phyloP scores from a whole-genome alignment of 2,888 invertebrate species.

The Hyles lineata region DNA sequence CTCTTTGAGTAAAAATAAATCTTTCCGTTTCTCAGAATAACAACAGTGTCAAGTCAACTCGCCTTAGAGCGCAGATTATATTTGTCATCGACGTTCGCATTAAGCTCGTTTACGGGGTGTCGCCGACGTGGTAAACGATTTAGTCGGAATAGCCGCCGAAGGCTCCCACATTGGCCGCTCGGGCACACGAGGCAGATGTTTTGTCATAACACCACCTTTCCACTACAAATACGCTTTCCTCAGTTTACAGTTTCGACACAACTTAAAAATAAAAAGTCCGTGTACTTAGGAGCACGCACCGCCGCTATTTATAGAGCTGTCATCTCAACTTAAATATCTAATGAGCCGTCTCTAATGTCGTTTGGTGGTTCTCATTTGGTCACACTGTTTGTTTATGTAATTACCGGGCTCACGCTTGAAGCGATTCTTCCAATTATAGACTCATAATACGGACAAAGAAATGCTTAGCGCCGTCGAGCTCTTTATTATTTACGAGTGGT shows the following conservation, averaged over 20 bases:
- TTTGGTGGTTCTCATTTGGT: conserved; percentile 71
- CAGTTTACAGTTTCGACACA: conserved; percentile 47
- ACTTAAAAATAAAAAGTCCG: conserved; percentile 69
- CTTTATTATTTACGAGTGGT: conserved; percentile 32
- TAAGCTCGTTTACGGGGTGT: conserved; percentile 76
- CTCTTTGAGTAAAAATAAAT: conserved; percentile 83
- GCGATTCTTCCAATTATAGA: conserved; percentile 33
- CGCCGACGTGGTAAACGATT: conserved; percentile 74
- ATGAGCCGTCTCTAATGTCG: conserved; percentile 81
- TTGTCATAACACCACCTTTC: conserved; percentile 66
- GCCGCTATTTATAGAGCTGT: conserved; percentile 78
- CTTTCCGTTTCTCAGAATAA: conserved; percentile 80
- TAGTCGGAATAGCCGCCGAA: conserved; percentile 62
- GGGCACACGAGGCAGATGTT: conserved; percentile 72
- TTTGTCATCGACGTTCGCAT: conserved; percentile 80
- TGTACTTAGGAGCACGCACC: conserved; percentile 60
- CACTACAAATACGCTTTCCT: conserved; percentile 63
- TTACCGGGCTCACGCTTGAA: conserved; percentile 60
- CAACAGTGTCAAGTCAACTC: conserved; percentile 80
- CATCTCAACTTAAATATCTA: conserved; percentile 80
- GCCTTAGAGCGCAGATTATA: conserved; percentile 82
- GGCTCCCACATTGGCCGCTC: conserved; percentile 47
- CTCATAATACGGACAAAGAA: conserved; percentile 16
- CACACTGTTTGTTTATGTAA: conserved; percentile 74
- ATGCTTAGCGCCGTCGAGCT: conserved; percentile 29